Percentiles rank a stretch among this genome's conserved stretches.
These are phyloP conservation scores for Teleiodes luculella DNA, from an alignment of 2,888 invertebrate species.

Conservation along the genomic window DNA sequence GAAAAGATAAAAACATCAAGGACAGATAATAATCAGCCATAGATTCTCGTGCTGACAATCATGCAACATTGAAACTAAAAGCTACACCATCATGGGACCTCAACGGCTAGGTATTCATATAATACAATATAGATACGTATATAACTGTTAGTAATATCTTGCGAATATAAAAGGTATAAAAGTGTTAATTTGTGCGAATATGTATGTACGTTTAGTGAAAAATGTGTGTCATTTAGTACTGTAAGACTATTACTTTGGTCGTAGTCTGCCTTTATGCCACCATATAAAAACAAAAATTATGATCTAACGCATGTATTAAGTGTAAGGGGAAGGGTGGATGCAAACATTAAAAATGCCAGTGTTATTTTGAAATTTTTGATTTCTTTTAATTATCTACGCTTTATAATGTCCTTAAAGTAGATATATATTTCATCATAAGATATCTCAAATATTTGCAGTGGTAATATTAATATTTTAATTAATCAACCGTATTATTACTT, in stretches of 20 bases:
- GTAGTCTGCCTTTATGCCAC: conserved; percentile 30
- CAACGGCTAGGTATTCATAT: background rate
- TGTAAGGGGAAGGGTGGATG: conserved; percentile 45
- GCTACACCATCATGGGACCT: background rate
- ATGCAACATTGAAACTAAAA: conserved; percentile 1
- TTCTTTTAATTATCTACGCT: conserved; percentile 80
- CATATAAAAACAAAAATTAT: conserved; percentile 75
- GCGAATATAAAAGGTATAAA: conserved; percentile 7
- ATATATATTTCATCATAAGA: conserved; percentile 80
- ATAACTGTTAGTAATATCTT: conserved; percentile 5
- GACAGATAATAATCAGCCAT: background rate
- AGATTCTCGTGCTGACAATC: conserved; percentile 2
- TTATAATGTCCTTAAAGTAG: conserved; percentile 80
- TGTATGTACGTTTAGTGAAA: conserved; percentile 17
- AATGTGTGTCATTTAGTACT: conserved; percentile 32
- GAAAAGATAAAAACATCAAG: background rate
- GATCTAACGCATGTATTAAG: conserved; percentile 42
- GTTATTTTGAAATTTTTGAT: conserved; percentile 77
- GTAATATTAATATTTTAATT: conserved; percentile 79
- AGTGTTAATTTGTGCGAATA: conserved; percentile 16
- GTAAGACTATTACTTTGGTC: conserved; percentile 58
- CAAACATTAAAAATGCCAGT: conserved; percentile 75
- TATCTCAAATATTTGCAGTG: conserved; percentile 80
- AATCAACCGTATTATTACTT: conserved; percentile 78
- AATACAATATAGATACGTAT: background rate